Evolutionary conservation across 2,797 vertebrate genomes (phyloP).

Genomic region (Pseudopleuronectes americanus): DNA sequence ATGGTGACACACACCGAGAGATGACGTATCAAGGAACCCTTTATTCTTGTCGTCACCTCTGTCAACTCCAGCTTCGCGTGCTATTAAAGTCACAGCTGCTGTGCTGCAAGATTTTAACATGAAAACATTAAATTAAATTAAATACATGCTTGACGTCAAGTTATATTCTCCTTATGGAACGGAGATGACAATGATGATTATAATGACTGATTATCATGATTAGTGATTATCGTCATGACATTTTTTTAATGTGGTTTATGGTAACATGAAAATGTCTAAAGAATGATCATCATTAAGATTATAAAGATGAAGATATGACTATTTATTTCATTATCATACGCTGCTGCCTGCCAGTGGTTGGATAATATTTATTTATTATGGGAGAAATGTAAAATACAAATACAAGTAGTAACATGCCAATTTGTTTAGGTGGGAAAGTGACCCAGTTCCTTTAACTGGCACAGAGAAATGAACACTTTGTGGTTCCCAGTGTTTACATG

Average conservation of each 20-base stretch:
- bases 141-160: no score
- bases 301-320: no score
- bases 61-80: slow-evolving; percentile 41
- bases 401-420: neutral
- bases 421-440: neutral
- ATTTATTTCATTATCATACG: no score
- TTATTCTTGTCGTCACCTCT: slow-evolving; percentile 57
- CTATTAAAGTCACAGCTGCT: slow-evolving; percentile 39
- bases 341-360: neutral
- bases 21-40: slow-evolving; percentile 39
- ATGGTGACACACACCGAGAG: slow-evolving; percentile 45
- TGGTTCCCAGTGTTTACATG: slow-evolving; percentile 11
- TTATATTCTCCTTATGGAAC: no score
- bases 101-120: slow-evolving; percentile 22
- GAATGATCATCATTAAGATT: no score
- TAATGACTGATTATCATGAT: no score
- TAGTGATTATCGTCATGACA: no score
- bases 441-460: neutral
- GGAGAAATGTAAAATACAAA: neutral
- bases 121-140: neutral
- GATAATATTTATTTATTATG: neutral
- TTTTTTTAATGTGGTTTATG: no score
- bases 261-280: no score
- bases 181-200: neutral
- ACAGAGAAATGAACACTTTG: neutral